These are phyloP conservation scores for Ochropleura plecta DNA, from an alignment of 2,888 invertebrate species.

Conservation along the genomic window DNA sequence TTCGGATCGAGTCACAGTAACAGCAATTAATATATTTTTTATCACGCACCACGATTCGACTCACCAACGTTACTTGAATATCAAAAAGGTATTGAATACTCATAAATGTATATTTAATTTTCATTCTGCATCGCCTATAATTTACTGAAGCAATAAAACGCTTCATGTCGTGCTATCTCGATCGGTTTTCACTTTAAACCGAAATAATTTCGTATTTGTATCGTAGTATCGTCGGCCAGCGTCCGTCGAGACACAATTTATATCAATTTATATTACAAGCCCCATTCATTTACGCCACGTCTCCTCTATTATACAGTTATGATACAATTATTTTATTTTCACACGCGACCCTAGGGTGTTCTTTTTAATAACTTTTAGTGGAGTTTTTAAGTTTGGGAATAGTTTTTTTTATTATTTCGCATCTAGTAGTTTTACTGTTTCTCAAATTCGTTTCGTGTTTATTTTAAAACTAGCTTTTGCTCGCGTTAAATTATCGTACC, in stretches of 20 bases:
- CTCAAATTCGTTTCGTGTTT: background rate
- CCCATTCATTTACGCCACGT: slow-evolving; percentile 60
- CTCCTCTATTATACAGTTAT: slow-evolving; percentile 64
- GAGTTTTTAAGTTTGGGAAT: background rate
- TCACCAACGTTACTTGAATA: slow-evolving; percentile 7
- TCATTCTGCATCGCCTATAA: slow-evolving; percentile 16
- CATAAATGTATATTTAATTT: slow-evolving; percentile 30
- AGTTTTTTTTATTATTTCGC: background rate
- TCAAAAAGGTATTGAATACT: background rate
- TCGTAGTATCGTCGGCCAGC: slow-evolving; percentile 45
- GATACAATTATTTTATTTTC: slow-evolving; percentile 56
- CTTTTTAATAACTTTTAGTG: slow-evolving; percentile 18
- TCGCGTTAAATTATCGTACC: no score
- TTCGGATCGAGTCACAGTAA: background rate
- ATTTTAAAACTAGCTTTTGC: background rate
- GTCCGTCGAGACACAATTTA: slow-evolving; percentile 66
- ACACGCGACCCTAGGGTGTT: slow-evolving; percentile 17
- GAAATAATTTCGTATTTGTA: slow-evolving; percentile 38
- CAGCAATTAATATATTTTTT: slow-evolving; percentile 2
- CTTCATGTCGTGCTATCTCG: slow-evolving; percentile 31
- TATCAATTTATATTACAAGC: slow-evolving; percentile 69
- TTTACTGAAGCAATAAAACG: slow-evolving; percentile 35
- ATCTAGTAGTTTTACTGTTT: background rate
- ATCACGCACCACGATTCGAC: background rate
- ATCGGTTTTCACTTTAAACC: slow-evolving; percentile 47